These are phyloP conservation scores for Colostygia pectinataria DNA, from an alignment of 2,888 invertebrate genomes.

Conservation along the genomic window DNA sequence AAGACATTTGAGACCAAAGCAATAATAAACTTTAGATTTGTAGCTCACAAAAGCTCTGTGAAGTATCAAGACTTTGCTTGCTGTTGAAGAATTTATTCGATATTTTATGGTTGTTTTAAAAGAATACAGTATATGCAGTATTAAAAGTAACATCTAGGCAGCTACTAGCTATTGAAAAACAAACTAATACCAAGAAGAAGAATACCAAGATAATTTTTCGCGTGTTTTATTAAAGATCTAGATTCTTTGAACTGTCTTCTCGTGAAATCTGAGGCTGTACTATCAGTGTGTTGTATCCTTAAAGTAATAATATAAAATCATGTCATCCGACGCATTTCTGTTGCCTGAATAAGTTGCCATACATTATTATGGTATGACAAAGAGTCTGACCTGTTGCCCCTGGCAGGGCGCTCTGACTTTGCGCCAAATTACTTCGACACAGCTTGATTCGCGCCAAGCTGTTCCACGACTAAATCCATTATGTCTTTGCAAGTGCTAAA, in stretches of 20 bases:
- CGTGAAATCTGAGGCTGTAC: too few relatives aligned
- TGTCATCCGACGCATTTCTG: constrained; percentile 3
- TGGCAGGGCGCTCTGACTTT: constrained; percentile 54
- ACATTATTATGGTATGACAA: constrained; percentile 15
- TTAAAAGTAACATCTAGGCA: too few relatives aligned
- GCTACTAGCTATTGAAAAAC: too few relatives aligned
- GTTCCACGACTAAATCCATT: constrained; percentile 31
- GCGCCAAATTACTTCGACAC: constrained; percentile 58
- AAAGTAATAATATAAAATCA: background rate
- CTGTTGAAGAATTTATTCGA: too few relatives aligned
- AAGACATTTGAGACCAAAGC: constrained; percentile 45
- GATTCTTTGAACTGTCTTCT: too few relatives aligned
- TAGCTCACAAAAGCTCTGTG: background rate
- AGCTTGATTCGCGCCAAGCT: constrained; percentile 49
- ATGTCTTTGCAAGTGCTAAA: constrained; percentile 13
- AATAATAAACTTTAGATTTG: background rate
- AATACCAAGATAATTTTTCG: too few relatives aligned
- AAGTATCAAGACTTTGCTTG: too few relatives aligned
- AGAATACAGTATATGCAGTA: too few relatives aligned
- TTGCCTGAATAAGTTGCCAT: constrained; percentile 7
- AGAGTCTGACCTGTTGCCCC: constrained; percentile 59
- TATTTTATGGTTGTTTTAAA: too few relatives aligned
- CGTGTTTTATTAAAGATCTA: too few relatives aligned
- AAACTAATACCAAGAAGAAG: too few relatives aligned
- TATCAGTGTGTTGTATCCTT: too few relatives aligned